Conservation (phyloP, 2,797 vertebrate genomes). For the Micropoecilia bifurca region DNA sequence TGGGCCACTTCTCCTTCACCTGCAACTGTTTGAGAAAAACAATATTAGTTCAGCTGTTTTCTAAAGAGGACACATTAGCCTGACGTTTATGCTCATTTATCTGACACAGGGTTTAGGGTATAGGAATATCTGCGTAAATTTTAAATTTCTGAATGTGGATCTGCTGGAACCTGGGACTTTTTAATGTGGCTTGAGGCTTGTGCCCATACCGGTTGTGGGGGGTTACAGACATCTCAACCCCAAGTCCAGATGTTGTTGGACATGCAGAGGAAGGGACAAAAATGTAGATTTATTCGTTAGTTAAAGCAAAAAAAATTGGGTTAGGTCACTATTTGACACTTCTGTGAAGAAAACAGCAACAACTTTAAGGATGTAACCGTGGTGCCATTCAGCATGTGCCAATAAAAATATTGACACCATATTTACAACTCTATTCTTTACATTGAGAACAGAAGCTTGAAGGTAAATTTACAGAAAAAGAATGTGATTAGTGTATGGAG, state of each 20-base stretch:
- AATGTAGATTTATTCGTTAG: neutral
- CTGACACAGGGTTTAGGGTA: neutral
- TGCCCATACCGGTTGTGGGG: neutral
- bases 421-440: neutral
- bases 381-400: neutral
- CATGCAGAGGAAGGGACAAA: neutral
- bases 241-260: neutral
- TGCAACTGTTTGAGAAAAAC: neutral
- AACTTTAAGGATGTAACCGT: neutral
- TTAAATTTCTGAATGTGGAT: constrained; percentile 4
- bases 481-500: no score
- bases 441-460: neutral
- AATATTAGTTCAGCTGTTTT: neutral
- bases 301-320: neutral
- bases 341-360: neutral
- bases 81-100: neutral
- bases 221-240: constrained; percentile 2
- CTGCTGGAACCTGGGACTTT: neutral
- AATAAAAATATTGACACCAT: neutral
- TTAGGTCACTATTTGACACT: neutral
- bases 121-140: neutral
- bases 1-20: neutral
- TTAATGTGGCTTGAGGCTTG: constrained; percentile 17
- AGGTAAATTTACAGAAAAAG: neutral
- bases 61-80: neutral